Evolutionary conservation across 2,113 vertebrate species (phyloP), one percentile per base, ranked within the genome.

Genomic region (Rattus rattus): DNA sequence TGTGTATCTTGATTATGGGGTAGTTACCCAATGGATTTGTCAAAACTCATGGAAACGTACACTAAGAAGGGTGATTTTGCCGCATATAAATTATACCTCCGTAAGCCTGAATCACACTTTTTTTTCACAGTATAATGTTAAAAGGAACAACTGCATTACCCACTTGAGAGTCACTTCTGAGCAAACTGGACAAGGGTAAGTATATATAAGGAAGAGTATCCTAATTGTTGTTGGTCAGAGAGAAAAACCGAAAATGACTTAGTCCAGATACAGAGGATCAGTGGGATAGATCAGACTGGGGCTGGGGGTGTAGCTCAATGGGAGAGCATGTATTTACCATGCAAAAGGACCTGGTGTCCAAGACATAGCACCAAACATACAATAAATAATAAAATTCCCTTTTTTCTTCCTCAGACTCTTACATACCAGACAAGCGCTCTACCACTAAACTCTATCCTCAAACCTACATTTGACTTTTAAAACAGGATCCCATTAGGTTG

Each of bases 141-240:
- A 26, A 90, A 36, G 39, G 12, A 49, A 28, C 81, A 70, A 75
- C 10, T 36, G 65, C 76, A 92, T 14, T 3, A 72, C 3, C 1
- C 33, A 65, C n/a, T 70, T 95, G 39, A 24, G 10, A 88, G 77
- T 95, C 88, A 72, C 28, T 87, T 94, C 56, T 84, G 59, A 69
- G 20, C 95, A 95, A 93, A 49, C 8, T 76, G 43, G 70, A 54
- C 49, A 17, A 54, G 7, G 86, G 22, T 85, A 81, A 49, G 33
- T n/a, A 65, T 49, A 65, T 49, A 47, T 76, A 26, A 89, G 56
- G 26, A 33, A 59, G 49, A 80, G 7, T 86, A 69, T 77, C 52
- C 20, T 92, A n/a, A 75, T 6, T 69, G 26, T 33, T 94, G 75
- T 83, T 67, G 69, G 70, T 86, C 33, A 70, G 1, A 91, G 33